Percentiles rank a stretch among this genome's conserved stretches.
phyloP scores from a whole-genome alignment of 2,797 vertebrate species.

The Knipowitschia caucasica region DNA sequence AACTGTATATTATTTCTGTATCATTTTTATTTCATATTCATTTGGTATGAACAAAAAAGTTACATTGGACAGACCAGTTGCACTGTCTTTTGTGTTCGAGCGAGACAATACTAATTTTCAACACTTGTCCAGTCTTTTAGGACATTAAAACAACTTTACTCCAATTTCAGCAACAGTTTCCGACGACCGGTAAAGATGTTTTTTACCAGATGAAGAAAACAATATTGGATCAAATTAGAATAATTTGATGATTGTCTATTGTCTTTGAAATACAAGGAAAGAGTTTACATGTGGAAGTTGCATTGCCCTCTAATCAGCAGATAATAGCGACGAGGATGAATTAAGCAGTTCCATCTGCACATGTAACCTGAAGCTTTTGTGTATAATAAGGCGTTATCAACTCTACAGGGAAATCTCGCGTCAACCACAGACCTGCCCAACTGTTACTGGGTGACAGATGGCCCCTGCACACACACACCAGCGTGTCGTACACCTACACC shows the following conservation, averaged over 20 bases:
- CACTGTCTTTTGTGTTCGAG: no score
- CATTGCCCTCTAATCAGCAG: slow-evolving; percentile 13
- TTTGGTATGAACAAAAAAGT: no score
- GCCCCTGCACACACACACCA: slow-evolving; percentile 35
- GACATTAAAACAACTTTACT: no score
- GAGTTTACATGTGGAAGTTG: slow-evolving; percentile 7
- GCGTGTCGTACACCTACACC: slow-evolving; percentile 39
- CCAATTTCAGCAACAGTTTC: no score
- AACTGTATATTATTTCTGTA: no score
- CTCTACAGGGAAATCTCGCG: slow-evolving; percentile 45
- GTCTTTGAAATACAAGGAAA: not conserved
- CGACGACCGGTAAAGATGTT: no score
- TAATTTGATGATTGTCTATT: not conserved
- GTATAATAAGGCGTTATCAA: slow-evolving; percentile 51
- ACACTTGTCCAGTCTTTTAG: no score
- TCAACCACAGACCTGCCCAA: slow-evolving; percentile 55
- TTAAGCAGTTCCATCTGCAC: slow-evolving; percentile 46
- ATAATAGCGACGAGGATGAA: slow-evolving; percentile 9
- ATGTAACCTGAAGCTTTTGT: slow-evolving; percentile 41
- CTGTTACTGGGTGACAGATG: slow-evolving; percentile 69
- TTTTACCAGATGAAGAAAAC: not conserved
- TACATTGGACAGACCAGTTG: no score
- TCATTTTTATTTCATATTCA: no score
- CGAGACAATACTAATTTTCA: no score
- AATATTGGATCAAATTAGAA: not conserved